Conservation (phyloP, 2,888 invertebrate species). For the Leucoma salicis region DNA sequence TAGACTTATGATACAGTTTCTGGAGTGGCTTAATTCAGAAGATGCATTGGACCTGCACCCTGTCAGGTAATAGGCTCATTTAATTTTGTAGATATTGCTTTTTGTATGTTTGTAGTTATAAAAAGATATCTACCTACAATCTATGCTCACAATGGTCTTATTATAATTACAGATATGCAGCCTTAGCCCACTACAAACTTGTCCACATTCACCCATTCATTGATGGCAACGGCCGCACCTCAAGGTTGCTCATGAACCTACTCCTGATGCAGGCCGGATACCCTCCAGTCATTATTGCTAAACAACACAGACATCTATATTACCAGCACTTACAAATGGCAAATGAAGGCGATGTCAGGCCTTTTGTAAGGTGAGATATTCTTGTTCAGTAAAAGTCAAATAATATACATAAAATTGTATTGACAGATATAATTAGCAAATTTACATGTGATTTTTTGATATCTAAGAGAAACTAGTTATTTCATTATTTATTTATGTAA, state of each 20-base stretch:
- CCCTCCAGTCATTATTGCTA: constrained; percentile 96
- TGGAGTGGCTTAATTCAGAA: constrained; percentile 96
- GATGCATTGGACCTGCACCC: constrained; percentile 93
- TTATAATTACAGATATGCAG: constrained; percentile 87
- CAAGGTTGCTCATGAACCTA: constrained; percentile 97
- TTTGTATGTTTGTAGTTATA: background rate
- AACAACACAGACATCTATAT: constrained; percentile 91
- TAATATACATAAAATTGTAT: background rate
- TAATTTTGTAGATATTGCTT: background rate
- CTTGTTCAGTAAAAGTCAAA: too few relatives aligned
- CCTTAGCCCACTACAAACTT: constrained; percentile 97
- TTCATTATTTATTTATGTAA: too few relatives aligned
- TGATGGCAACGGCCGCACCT: constrained; percentile 98
- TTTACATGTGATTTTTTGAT: too few relatives aligned
- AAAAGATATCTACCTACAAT: background rate
- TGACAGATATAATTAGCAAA: too few relatives aligned
- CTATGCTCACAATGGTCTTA: background rate
- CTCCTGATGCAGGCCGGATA: constrained; percentile 97
- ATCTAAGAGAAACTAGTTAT: too few relatives aligned
- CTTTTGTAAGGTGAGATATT: constrained; percentile 90
- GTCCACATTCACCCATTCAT: constrained; percentile 98
- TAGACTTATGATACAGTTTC: constrained; percentile 91
- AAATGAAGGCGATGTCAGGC: constrained; percentile 96
- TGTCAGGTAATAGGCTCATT: constrained; percentile 80
- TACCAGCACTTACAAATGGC: constrained; percentile 95